Evolutionary conservation across 92 coral and sea anemone species (phyloP), one percentile per base, ranked within the genome.

Genomic region (Pocillopora meandrina): DNA sequence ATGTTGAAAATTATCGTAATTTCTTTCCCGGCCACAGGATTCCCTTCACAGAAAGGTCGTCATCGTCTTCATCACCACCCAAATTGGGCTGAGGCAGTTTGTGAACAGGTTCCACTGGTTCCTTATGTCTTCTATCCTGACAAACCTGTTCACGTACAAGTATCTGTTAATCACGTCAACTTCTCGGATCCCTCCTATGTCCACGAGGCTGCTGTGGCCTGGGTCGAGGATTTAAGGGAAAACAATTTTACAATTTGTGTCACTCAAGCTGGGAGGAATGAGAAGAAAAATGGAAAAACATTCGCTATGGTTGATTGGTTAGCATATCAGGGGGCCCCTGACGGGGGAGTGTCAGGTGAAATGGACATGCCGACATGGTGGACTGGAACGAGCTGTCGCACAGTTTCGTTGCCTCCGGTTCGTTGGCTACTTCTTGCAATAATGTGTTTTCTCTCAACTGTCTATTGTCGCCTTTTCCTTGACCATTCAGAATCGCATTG

Each of bases 81-180:
- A 36, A 49, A 20, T 19, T 82, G 86, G 86, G 86, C 86, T 14
- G 86, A 82, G 58, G 86, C 78, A 21, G 79, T 82, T 36, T 82
- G 86, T 64, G 86, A 73, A 36, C 78, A 82, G 19, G 86, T 93
- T 62, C 81, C 65, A 35, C 85, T 93, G 80, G 78, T 33, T 23
- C 90, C 94, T 1, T 87, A 77, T 49, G 81, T 89, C 13, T 93
- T 93, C 68, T 93, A 93, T 83, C 96, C 96, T 9, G 94, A 93
- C 77, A 90, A 88, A 83, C 92, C 89, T 35, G 92, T 93, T 17
- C 96, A 86, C 82, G 80, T 93, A 56, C 96, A 93, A 67, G 84
- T 88, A 23, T 85, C 94, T 34, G 94, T 90, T 76, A 93, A 91
- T 82, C 96, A 93, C 85, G 78, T 70, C 34, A 90, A 90, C 83